Percentiles rank a stretch among this genome's conserved stretches.
phyloP scores from a whole-genome alignment of 1,140 invertebrate species.

The Parapsyche elsis region DNA sequence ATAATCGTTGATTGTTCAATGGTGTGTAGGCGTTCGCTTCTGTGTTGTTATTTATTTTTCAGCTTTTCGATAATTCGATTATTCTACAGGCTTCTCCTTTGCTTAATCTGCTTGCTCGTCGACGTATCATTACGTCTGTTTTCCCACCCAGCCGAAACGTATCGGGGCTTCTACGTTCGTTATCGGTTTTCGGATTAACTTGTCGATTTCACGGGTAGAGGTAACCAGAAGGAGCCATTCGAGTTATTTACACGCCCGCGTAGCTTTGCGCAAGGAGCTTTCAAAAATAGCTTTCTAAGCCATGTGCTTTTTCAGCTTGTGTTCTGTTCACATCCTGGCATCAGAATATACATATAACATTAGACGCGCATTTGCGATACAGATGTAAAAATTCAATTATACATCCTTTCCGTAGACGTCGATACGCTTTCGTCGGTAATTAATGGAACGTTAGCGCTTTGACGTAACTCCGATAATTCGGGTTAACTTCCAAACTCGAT shows the following conservation, averaged over 20 bases:
- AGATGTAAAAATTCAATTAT: neutral
- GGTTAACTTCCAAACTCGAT: neutral
- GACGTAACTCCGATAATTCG: neutral
- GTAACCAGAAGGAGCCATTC: neutral
- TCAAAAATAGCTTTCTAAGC: slow-evolving; percentile 8
- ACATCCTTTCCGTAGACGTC: neutral
- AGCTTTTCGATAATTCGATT: neutral
- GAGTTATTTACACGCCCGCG: neutral
- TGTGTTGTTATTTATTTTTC: too few relatives aligned
- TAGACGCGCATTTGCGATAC: neutral
- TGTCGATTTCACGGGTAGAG: slow-evolving; percentile 12
- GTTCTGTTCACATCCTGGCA: neutral
- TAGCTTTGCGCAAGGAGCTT: neutral
- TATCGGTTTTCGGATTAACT: slow-evolving; percentile 26
- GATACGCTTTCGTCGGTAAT: neutral
- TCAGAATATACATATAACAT: neutral
- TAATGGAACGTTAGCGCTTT: neutral
- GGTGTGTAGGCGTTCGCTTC: too few relatives aligned
- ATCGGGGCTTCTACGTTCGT: neutral
- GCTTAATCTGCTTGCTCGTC: neutral
- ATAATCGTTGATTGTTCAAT: too few relatives aligned
- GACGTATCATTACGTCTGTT: neutral
- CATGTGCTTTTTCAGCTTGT: neutral
- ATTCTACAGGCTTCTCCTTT: neutral
- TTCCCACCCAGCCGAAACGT: neutral